Evolutionary conservation across 2,888 invertebrate species (phyloP).

Genomic region (Brenthis hecate): DNA sequence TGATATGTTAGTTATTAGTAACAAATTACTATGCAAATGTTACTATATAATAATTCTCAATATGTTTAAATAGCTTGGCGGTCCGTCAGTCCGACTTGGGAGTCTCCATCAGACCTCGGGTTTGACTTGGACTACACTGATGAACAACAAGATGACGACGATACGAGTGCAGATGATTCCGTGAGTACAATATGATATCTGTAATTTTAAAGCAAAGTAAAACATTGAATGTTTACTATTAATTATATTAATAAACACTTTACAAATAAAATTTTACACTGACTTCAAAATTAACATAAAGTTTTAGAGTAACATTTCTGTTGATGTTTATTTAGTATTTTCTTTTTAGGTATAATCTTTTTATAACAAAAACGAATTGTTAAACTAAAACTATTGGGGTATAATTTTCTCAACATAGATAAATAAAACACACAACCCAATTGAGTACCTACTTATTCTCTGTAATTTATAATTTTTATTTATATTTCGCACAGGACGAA

Average conservation of each 20-base stretch:
- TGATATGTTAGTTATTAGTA: neutral
- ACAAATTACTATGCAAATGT: neutral
- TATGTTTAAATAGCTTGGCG: conserved; percentile 64
- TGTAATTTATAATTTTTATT: too few species aligned
- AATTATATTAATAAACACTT: too few species aligned
- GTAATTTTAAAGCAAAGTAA: too few species aligned
- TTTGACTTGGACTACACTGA: conserved; percentile 93
- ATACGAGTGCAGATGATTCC: conserved; percentile 96
- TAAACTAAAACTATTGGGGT: too few species aligned
- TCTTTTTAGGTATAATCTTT: too few species aligned
- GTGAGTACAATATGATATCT: conserved; percentile 52
- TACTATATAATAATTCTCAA: conserved; percentile 37
- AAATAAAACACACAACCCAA: too few species aligned
- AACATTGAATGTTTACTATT: too few species aligned
- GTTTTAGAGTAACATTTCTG: neutral
- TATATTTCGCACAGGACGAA: conserved; percentile 85
- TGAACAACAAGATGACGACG: conserved; percentile 94
- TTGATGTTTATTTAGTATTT: too few species aligned
- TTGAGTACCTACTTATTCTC: too few species aligned
- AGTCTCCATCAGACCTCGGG: conserved; percentile 88
- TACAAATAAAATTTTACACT: neutral
- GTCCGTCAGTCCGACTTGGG: conserved; percentile 87
- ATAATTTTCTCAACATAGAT: too few species aligned
- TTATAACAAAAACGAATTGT: too few species aligned
- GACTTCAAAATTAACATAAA: too few species aligned